Conservation (phyloP, 2,113 vertebrate genomes). For the Circaetus gallicus region DNA sequence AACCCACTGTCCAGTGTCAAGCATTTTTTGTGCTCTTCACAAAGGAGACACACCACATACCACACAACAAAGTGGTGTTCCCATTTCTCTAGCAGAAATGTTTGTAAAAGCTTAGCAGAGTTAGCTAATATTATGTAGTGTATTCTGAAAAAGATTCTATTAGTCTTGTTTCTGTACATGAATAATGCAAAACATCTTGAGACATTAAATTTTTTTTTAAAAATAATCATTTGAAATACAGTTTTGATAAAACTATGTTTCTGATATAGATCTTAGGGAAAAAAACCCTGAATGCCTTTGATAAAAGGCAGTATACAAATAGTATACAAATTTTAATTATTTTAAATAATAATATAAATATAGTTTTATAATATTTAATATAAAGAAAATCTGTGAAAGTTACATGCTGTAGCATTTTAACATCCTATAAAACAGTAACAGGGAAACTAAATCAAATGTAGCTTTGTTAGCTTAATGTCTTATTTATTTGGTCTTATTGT, state of each 20-base stretch:
- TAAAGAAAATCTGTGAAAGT: background rate
- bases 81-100: background rate
- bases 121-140: background rate
- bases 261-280: background rate
- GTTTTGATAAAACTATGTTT: background rate
- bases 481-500: background rate
- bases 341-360: background rate
- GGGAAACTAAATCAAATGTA: background rate
- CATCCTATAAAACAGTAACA: background rate
- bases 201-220: background rate
- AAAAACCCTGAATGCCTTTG: background rate
- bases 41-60: background rate
- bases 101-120: background rate
- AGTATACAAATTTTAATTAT: background rate
- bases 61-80: background rate
- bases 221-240: background rate
- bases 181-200: background rate
- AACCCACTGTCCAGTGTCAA: background rate
- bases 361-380: background rate
- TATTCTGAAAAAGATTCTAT: background rate
- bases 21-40: background rate
- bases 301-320: background rate
- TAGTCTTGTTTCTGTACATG: background rate
- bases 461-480: background rate
- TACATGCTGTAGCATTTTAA: background rate